Base-by-base conservation (phyloP, 2,888 invertebrate species). In the Agonopterix subpropinquella region DNA sequence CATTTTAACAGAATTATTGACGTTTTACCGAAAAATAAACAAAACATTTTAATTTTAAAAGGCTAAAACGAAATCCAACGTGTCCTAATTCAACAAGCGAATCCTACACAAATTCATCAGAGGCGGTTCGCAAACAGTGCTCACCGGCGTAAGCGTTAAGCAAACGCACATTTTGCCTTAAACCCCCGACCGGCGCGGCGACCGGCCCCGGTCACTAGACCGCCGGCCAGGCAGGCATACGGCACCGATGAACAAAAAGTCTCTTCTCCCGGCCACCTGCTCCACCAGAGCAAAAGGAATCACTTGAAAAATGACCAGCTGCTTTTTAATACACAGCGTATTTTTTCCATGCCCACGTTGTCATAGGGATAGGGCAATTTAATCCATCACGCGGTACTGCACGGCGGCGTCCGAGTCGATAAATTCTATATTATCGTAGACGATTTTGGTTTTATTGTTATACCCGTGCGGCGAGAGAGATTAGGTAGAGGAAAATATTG, bases 281-380 rank as follows among this genome's bases (percentile, higher is more conserved):
- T 76, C 62, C 66, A 59, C 62, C 65, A 75, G 77, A 89, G 83
- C 81, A 89, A 89, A 89, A 88, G 87, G 81, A 89, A 88, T 80
- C 75, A 68, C 75, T 76, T 89, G 88, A 89, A 89, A 87, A 87
- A 89, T 89, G 84, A 87, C 87, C 88, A 88, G 83, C 81, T 89
- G 89, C 70, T 88, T 83, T 84, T 83, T 86, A 84, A 87, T 83
- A 82, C 78, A 71, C 69, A 77, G 72, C 79, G 81, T 84, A 84
- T 89, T 89, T 89, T 83, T 89, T 85, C 81, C 83, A 75, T 72
- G 73, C 78, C 81, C 79, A 81, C 82, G 82, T 88, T 89, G 89
- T 89, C 89, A 89, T 85, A 88, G 84, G 85, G 87, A 75, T 67
- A 76, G 77, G 86, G 89, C 89, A 89, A 89, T 89, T 89, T 89